Conservation (phyloP, 2,113 vertebrate species). For the Corapipo altera region DNA sequence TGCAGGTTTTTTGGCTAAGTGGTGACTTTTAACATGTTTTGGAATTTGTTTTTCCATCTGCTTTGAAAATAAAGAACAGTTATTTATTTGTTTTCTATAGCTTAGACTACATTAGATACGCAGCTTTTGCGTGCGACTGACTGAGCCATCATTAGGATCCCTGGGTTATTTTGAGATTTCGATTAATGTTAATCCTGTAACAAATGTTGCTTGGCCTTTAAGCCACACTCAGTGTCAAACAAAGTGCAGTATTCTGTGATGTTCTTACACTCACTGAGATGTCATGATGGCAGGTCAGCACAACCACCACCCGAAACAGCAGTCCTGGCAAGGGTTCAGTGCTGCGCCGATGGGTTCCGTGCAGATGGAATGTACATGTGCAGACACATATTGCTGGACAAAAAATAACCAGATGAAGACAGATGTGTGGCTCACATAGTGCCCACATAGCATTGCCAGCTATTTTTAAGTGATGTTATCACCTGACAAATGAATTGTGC, state of each 20-base stretch:
- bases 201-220: neutral
- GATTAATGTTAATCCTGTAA: neutral
- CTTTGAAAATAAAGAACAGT: neutral
- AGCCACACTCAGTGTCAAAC: neutral
- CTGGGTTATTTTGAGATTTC: neutral
- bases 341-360: neutral
- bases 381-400: neutral
- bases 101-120: neutral
- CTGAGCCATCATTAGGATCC: neutral
- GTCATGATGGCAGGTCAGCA: neutral
- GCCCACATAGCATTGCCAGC: neutral
- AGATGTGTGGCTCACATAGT: neutral
- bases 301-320: neutral
- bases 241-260: neutral
- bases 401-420: neutral
- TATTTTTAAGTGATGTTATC: neutral
- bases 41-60: neutral
- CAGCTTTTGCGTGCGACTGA: neutral
- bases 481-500: neutral
- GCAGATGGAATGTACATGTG: neutral
- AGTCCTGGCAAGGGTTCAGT: neutral
- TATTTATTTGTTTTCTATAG: neutral
- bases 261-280: neutral
- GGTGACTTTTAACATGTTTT: neutral
- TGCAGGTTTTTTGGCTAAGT: neutral